Evolutionary conservation across 2,888 invertebrate species (phyloP).

Genomic region (Yponomeuta plumbellus): DNA sequence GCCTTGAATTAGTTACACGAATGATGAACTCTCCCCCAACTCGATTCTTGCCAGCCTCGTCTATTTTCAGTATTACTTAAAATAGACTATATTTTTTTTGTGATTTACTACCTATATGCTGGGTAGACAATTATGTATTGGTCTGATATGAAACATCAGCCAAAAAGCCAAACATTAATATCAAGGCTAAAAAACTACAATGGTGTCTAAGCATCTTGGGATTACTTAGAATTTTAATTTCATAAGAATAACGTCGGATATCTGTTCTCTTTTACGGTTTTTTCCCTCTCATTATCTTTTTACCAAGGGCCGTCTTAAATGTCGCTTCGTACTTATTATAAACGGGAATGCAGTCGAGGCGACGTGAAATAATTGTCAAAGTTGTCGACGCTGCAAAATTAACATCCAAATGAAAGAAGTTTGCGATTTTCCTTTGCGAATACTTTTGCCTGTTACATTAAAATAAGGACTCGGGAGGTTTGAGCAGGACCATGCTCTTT

Average conservation of each 20-base stretch:
- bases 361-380: conserved; percentile 7
- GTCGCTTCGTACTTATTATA: background rate
- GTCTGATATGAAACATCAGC: too few species aligned
- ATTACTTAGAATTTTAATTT: too few species aligned
- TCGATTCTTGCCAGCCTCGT: conserved; percentile 24
- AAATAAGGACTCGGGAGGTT: background rate
- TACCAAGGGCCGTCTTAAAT: background rate
- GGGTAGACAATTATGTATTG: too few species aligned
- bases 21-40: conserved; percentile 53
- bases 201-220: too few species aligned
- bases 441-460: conserved; percentile 1
- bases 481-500: background rate
- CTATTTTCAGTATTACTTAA: conserved; percentile 1
- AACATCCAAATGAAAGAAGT: conserved; percentile 13
- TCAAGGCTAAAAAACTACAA: too few species aligned
- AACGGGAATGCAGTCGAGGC: background rate
- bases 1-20: conserved; percentile 63
- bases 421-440: conserved; percentile 1
- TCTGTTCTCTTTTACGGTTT: background rate
- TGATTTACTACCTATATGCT: too few species aligned
- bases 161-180: too few species aligned
- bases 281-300: background rate
- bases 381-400: conserved; percentile 5
- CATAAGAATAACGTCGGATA: too few species aligned
- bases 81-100: too few species aligned